Evolutionary conservation across 2,113 vertebrate genomes (phyloP).

Genomic region (Psephotus haematonotus): DNA sequence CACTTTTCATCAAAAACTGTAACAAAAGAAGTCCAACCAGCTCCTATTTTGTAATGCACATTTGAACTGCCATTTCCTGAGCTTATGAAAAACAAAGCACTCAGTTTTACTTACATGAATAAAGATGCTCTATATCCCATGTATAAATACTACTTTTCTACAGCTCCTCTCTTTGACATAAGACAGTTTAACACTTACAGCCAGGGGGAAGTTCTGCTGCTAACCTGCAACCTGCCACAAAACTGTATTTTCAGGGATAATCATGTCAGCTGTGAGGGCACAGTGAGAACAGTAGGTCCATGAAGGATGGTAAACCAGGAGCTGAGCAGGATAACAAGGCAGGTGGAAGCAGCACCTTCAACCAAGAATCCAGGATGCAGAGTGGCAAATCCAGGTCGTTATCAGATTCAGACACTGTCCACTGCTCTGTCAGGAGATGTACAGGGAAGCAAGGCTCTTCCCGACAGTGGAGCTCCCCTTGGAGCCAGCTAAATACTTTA

Average conservation of each 20-base stretch:
- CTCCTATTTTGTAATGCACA: background rate
- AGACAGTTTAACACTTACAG: background rate
- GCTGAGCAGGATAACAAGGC: background rate
- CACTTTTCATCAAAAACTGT: background rate
- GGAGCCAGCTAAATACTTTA: background rate
- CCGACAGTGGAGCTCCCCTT: background rate
- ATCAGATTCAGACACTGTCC: background rate
- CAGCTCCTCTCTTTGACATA: background rate
- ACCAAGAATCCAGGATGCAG: background rate
- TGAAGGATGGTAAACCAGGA: background rate
- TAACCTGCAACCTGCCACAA: background rate
- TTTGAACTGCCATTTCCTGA: background rate
- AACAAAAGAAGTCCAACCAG: background rate
- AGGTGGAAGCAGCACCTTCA: background rate
- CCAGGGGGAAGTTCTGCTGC: background rate
- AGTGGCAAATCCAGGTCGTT: background rate
- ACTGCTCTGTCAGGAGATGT: background rate
- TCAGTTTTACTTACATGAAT: background rate
- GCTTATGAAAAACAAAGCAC: background rate
- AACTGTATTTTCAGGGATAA: background rate
- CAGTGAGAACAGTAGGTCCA: background rate
- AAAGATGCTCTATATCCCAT: background rate
- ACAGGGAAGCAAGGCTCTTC: rapidly evolving
- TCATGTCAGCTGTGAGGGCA: background rate
- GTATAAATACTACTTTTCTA: background rate